Base-by-base conservation (phyloP, 2,797 vertebrate genomes). In the Microhierax caerulescens region DNA sequence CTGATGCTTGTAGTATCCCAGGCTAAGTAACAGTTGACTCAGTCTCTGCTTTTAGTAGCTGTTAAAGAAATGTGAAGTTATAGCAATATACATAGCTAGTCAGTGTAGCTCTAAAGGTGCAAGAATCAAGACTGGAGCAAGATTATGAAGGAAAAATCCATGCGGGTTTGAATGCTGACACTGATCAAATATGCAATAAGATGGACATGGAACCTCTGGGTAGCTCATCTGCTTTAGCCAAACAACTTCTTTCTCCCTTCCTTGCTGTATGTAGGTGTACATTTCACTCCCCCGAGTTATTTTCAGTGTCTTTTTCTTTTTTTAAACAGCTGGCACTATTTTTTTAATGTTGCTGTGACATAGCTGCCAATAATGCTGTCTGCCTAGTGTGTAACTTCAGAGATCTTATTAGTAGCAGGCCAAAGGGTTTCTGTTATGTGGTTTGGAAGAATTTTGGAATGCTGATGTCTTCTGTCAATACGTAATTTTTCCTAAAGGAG, bases 351-450 rank as follows among this genome's bases (percentile, higher is more conserved):
- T 91, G 54, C 48, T 97, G 72, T 93, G 61, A 95, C 12, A 12
- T 86, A 97, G 92, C 95, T 94, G 92, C 95, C 85, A 93, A 59
- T 93, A 91, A 88, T 0, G 9, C 65, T 95, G 56, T 93, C 92
- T 93, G 89, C 96, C 78, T 95, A 41, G 85, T 54, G 39, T 36
- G 7, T 91, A 72, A 79, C 63, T 74, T 88, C 45, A 91, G 74
- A 67, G n/a, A 79, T 83, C 87, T 84, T 88, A 36, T 24, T 53
- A 74, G 67, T 57, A 93, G 77, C 54, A 64, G 90, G 93, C 73
- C 75, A 77, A 73, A 86, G 90, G 90, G 76, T 60, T 93, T 76
- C 27, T 53, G 32, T 68, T 53, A 48, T 3, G 30, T 11, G 10
- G 9, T 78, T 94, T 65, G 72, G 75, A 84, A 67, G 82, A 80